Percentiles rank a stretch among this genome's conserved stretches.
Conservation (phyloP, 2,888 invertebrate genomes). For the Synanthedon formicaeformis region DNA sequence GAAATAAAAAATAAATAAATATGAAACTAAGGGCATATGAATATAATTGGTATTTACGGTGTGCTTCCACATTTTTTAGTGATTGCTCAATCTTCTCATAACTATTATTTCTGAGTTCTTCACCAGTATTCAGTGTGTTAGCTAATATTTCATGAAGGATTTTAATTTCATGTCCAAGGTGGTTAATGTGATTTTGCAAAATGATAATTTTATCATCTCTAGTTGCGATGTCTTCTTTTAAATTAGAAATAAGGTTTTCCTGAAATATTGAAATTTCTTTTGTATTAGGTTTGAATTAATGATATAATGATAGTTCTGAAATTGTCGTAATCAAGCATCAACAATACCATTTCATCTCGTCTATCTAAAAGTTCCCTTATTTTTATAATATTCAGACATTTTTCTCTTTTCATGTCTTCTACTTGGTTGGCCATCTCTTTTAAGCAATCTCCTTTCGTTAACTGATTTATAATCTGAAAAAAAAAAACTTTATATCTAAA, state of each 20-base stretch:
- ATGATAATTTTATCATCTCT: slow-evolving; percentile 43
- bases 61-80: slow-evolving; percentile 44
- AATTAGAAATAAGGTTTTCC: slow-evolving; percentile 35
- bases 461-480: background rate
- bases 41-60: slow-evolving; percentile 32
- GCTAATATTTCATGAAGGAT: slow-evolving; percentile 31
- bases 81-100: slow-evolving; percentile 33
- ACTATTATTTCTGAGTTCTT: slow-evolving; percentile 35
- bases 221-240: slow-evolving; percentile 32
- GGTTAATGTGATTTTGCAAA: slow-evolving; percentile 53
- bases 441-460: slow-evolving; percentile 10
- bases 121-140: slow-evolving; percentile 34
- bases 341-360: slow-evolving; percentile 41
- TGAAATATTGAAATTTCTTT: slow-evolving; percentile 15
- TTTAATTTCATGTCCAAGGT: slow-evolving; percentile 45
- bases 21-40: background rate
- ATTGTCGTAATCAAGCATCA: background rate
- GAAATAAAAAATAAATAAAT: too few species aligned
- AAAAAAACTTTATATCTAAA: background rate
- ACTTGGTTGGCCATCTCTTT: slow-evolving; percentile 32
- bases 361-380: slow-evolving; percentile 36
- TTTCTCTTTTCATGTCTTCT: slow-evolving; percentile 39
- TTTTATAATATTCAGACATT: slow-evolving; percentile 26
- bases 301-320: background rate
- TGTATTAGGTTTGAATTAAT: background rate